phyloP scores from a whole-genome alignment of 1,140 invertebrate genomes.

The Polyergus mexicanus region DNA sequence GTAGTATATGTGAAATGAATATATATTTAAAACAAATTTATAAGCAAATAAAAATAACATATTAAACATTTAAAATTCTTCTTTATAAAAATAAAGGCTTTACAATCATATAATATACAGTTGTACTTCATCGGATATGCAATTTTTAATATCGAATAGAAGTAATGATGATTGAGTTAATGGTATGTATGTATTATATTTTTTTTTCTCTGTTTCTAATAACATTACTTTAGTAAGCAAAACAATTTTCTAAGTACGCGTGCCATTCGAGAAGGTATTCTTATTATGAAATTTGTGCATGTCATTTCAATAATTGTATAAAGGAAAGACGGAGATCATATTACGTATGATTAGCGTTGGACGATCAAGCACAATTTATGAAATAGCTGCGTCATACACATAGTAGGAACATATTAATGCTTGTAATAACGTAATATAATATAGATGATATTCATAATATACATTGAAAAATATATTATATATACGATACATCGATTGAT shows the following conservation, averaged over 20 bases:
- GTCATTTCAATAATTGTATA: slow-evolving; percentile 11
- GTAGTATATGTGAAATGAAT: neutral
- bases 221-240: neutral
- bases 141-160: neutral
- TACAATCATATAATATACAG: neutral
- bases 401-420: neutral
- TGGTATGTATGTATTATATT: neutral
- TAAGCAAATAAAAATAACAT: neutral
- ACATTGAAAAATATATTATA: neutral
- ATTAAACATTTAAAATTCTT: neutral
- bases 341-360: neutral
- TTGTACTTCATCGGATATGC: neutral
- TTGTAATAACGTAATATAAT: slow-evolving; percentile 4
- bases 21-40: too few species aligned
- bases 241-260: neutral
- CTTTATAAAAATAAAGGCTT: neutral
- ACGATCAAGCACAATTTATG: neutral
- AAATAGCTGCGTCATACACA: neutral
- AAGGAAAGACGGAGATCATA: neutral
- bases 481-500: neutral
- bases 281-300: neutral
- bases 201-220: slow-evolving; percentile 13
- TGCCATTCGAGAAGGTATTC: neutral
- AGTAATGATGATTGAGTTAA: neutral
- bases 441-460: neutral